Base-by-base conservation (phyloP, 2,888 invertebrate genomes). In the Lasioglossum oenotherae region DNA sequence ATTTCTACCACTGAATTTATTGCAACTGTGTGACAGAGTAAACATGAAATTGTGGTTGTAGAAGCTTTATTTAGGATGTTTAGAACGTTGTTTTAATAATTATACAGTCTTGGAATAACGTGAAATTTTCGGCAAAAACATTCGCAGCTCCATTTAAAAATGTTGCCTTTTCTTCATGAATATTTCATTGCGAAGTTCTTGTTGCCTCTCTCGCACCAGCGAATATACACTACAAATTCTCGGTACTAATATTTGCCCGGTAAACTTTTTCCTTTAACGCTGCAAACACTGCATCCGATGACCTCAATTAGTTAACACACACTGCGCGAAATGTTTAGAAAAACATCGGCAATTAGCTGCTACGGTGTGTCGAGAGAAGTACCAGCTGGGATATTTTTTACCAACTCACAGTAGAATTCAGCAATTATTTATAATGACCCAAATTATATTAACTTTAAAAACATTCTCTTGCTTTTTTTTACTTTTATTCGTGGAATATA, bases 301-400 rank as follows among this genome's bases (percentile, higher is more conserved):
- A 2, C 64, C 64, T 64, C 64, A 64, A 64, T 64, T 64, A 64
- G 64, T 64, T 64, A 64, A 16, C 64, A 64, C 64, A 64, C 64
- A 64, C 4, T 31, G 64, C 64, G 31, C 14, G 64, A 64, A 64
- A 64, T 31, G 64, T 31, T 64, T 64, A 31, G 64, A 64, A 64
- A 31, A 64, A 64, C 31, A 31, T 16, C 6, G 31, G 1, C 16
- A 64, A 64, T 64, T 64, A 64, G 6, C 64, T 31, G 27, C 2
- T 16, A 16, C 27, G 0, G 27, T 6, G 31, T 31, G 16, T 27
- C 16, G 16, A 64, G 16, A 27, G 31, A 64, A 31, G 12, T 31
- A 31, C 1, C 6, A 16, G 31, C 6, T 31, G 6, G 16, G 16
- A 31, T 31, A 31, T 64, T 31, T 31, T 0, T 31, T 16, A 31